Base-by-base conservation (phyloP, 2,797 vertebrate species). In the Hydrocynus forskahlii region DNA sequence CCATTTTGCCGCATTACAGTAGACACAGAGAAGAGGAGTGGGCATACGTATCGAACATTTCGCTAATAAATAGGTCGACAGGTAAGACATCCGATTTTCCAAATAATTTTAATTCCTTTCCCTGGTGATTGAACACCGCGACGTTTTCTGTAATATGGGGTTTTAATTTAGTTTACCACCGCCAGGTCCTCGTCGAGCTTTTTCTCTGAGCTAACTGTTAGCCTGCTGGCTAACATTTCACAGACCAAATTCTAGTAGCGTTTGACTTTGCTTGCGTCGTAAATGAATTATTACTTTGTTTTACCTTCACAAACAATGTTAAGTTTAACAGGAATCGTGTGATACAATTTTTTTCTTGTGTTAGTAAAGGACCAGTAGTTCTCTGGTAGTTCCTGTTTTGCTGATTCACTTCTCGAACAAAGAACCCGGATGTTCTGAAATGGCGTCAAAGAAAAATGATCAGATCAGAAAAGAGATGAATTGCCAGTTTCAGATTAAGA, bases 361-460 rank as follows among this genome's bases (percentile, higher is more conserved):
- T 29, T 29, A 29, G 29, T n/a, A 29, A 29, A 29, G 3, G 29
- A 3, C 29, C 29, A 29, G 29, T 9, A 19, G 35, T 66, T 64
- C 29, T 40, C 57, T 52, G 4, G 16, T 38, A 5, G 14, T 8
- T 71, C 5, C 16, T 48, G 29, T 69, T 84, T 71, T 78, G 87
- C 80, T 84, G 78, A 87, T 13, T 88, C 85, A 86, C 52, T 54
- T 38, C 50, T 40, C 17, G 67, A 73, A 72, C 75, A 82, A 87
- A 86, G 82, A 78, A 78, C 81, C 84, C 84, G 84, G 81, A 87
- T 84, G 71, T 55, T 59, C 43, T 9, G 12, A 83, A 83, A 83
- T 83, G 82, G 78, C 73, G 82, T 23, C 29, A 21, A n/a, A 13
- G 5, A 40, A 57, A n/a, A 10, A 55, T 14, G 35, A 55, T 29